phyloP scores from a whole-genome alignment of 2,888 invertebrate species.

The Oscheius sp. region DNA sequence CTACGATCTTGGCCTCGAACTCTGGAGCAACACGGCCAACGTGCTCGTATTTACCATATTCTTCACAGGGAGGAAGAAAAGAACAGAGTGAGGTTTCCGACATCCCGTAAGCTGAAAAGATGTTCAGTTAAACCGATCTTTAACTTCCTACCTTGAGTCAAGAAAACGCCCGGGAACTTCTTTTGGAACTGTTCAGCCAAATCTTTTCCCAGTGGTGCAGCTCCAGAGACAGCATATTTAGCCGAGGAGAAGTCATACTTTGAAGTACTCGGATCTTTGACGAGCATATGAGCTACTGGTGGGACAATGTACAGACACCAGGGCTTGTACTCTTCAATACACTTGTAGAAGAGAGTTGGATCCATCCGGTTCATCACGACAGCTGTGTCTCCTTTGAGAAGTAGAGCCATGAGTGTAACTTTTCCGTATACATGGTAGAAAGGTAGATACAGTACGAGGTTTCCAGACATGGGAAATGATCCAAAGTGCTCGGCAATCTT shows the following conservation, averaged over 20 bases:
- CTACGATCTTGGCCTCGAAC: conserved; percentile 27
- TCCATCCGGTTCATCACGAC: conserved; percentile 12
- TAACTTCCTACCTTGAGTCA: conserved; percentile 27
- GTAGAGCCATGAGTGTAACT: conserved; percentile 14
- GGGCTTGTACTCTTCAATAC: conserved; percentile 74
- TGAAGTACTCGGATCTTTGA: conserved; percentile 80
- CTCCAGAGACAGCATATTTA: conserved; percentile 62
- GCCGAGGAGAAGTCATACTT: conserved; percentile 84
- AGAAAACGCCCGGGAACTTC: conserved; percentile 19
- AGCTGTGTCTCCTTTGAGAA: conserved; percentile 13
- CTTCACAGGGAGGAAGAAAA: conserved; percentile 33
- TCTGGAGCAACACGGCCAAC: conserved; percentile 25
- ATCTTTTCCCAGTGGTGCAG: conserved; percentile 63
- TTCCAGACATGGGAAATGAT: not conserved
- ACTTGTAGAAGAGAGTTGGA: conserved; percentile 17
- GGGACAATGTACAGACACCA: conserved; percentile 83
- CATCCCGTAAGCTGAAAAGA: conserved; percentile 40
- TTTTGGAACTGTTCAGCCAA: conserved; percentile 50
- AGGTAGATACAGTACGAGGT: conserved; percentile 22
- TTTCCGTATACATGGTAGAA: conserved; percentile 34
- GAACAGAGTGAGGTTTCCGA: conserved; percentile 39
- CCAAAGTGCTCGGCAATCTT: conserved; percentile 4
- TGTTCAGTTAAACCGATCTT: not conserved
- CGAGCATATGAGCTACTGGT: conserved; percentile 83
- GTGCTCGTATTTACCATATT: conserved; percentile 8